A percentile compares a stretch with the other conserved stretches of the same genome.
Evolutionary conservation across 35 echinoderm and acorn worm species (phyloP).

Genomic region (Hemicentrotus pulcherrimus): DNA sequence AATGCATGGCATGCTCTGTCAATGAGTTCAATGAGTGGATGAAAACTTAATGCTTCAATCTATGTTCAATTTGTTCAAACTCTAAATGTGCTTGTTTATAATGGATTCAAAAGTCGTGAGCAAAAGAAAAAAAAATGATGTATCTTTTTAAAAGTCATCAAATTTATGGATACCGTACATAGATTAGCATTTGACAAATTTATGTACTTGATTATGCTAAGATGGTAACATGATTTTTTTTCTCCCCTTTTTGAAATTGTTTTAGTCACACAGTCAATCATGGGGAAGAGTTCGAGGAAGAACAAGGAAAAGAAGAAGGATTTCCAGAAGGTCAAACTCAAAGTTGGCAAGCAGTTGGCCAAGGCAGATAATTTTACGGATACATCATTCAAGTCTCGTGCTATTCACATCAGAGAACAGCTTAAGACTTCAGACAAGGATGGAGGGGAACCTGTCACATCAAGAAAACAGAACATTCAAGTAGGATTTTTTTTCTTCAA

Average conservation of each 20-base stretch:
- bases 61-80: too few species aligned
- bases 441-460: slow-evolving; percentile 58
- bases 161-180: not conserved
- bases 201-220: not conserved
- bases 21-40: too few species aligned
- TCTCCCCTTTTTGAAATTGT: not conserved
- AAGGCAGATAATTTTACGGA: slow-evolving; percentile 88
- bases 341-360: slow-evolving; percentile 89
- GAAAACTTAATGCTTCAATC: too few species aligned
- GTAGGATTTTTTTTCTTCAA: slow-evolving; percentile 35
- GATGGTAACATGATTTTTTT: not conserved
- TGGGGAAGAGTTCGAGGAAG: slow-evolving; percentile 90
- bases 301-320: slow-evolving; percentile 91
- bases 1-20: too few species aligned
- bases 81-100: too few species aligned
- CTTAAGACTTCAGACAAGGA: slow-evolving; percentile 50
- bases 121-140: too few species aligned
- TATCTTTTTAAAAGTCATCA: too few species aligned
- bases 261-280: not conserved
- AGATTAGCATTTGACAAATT: not conserved
- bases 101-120: too few species aligned
- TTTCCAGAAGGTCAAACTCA: slow-evolving; percentile 98
- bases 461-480: slow-evolving; percentile 80
- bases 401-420: slow-evolving; percentile 86
- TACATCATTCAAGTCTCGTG: slow-evolving; percentile 85